Evolutionary conservation across 2,888 invertebrate species (phyloP), one percentile per base, ranked within the genome.

Genomic region (Rotaria socialis): DNA sequence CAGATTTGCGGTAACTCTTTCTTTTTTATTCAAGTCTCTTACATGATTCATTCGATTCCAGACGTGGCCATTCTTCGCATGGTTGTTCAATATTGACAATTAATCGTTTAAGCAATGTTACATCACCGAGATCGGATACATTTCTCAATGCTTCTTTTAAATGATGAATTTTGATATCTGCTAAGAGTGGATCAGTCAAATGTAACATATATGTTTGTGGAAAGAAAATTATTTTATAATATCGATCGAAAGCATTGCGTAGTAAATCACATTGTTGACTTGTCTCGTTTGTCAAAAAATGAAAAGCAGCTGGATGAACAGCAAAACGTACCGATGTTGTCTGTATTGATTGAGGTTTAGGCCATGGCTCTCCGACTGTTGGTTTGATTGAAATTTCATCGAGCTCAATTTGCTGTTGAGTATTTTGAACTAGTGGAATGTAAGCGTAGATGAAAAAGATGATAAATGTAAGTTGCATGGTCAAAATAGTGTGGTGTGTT

Each of bases 41-140:
- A 86, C 95, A 95, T 88, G 93, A 93, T 91, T 96, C 96, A 89
- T 94, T 93, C 94, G 95, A 95, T 84, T 92, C 90, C 60, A 94
- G 91, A 87, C 93, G 91, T 0, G 95, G 95, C 89, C 93, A 92
- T 0, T 92, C 91, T 89, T 94, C 93, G 90, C 95, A 96, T 0
- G 92, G 91, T 14, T 92, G 90, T 43, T 90, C 91, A 85, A 95
- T 90, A 58, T 93, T 90, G 0, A 95, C 92, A 14, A 3, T 27
- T 3, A 84, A 5, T 41, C 14, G 3, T 19, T 52, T 50, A 2
- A 84, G 43, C 35, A 52, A 27, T 19, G 84, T 7, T 52, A 16
- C 14, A 41, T 47, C 11, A 43, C 4, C 75, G 16, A 16, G 35
- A n/a, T n/a, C 7, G 7, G 14, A 22, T n/a, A n/a, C 2, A 41